Percentiles rank a stretch among this genome's conserved stretches.
These are phyloP conservation scores for Thermophis baileyi DNA, from an alignment of 2,113 vertebrate species.

Conservation along the genomic window DNA sequence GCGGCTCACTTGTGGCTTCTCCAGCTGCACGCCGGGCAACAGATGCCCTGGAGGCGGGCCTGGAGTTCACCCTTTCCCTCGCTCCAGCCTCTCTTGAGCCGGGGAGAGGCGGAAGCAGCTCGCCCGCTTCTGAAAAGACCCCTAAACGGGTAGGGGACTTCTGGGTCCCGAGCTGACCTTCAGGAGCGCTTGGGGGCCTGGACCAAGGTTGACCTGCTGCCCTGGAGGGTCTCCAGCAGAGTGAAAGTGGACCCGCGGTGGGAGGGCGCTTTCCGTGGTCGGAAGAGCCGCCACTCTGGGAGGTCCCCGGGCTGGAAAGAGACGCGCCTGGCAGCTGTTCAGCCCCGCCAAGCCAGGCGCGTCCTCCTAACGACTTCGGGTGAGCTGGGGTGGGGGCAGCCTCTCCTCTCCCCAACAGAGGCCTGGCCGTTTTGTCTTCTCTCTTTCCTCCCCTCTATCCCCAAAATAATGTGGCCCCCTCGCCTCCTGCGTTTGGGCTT, in stretches of 20 bases:
- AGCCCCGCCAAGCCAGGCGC: neutral
- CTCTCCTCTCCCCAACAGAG: neutral
- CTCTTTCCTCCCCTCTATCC: neutral
- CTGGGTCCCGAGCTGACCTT: neutral
- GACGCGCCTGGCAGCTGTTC: neutral
- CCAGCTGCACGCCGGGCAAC: neutral
- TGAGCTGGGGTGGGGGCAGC: neutral
- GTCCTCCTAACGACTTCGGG: neutral
- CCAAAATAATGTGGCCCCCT: neutral
- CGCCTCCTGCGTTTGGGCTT: neutral
- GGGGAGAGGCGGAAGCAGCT: neutral
- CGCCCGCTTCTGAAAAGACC: neutral
- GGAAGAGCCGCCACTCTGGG: neutral
- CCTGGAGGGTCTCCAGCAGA: neutral
- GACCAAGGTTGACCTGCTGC: neutral
- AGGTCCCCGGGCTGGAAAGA: neutral
- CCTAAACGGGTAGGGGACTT: neutral
- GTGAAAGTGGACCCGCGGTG: neutral
- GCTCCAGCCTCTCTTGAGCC: neutral
- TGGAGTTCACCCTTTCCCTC: neutral
- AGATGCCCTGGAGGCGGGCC: neutral
- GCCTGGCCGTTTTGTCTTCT: neutral
- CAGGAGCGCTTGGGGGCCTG: neutral
- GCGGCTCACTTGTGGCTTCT: neutral
- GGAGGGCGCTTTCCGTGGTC: neutral